Base-by-base conservation (phyloP, 2,113 vertebrate species). In the Actenoides lindsayi region DNA sequence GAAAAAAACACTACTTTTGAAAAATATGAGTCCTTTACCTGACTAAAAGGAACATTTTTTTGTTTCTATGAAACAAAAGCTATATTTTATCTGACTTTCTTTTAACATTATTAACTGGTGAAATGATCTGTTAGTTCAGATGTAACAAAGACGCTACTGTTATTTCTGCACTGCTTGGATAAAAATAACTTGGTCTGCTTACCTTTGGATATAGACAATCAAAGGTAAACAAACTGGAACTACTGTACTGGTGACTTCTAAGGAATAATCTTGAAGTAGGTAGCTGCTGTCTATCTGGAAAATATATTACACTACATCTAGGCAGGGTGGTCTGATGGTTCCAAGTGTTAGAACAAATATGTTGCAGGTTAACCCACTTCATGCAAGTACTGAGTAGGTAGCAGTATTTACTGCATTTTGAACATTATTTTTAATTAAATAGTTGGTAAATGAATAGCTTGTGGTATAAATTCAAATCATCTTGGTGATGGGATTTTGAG, bases 21-120 rank as follows among this genome's bases (percentile, higher is more conserved):
- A 67, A 76, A 93, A 62, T 6, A 59, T 15, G 31, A 44, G 39
- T 90, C 91, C 94, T 95, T 95, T 90, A 60, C 86, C 70, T 78
- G 87, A 95, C 79, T 87, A 89, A 95, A 94, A 98, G 96, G 95
- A 68, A 79, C 41, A 23, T 51, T 86, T 89, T 75, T 84, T 84
- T 96, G 98, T 98, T 99, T 98, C 98, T 98, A 28, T 98, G 98
- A 99, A 99, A 97, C 96, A 94, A 95, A 80, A 28, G 24, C 65
- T 96, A 42, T 94, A 90, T 83, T 95, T 95, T 90, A 71, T 68
- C 65, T 86, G 42, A 74, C 50, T 64, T 79, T 46, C 41, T 93
- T 94, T 87, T 78, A 92, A 94, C 27, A 19, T 89, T 95, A 24
- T 89, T 95, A 94, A 92, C 93, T 93, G 76, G 71, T 83, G 80